Conservation (phyloP, 2,797 vertebrate genomes). For the Betta splendens region DNA sequence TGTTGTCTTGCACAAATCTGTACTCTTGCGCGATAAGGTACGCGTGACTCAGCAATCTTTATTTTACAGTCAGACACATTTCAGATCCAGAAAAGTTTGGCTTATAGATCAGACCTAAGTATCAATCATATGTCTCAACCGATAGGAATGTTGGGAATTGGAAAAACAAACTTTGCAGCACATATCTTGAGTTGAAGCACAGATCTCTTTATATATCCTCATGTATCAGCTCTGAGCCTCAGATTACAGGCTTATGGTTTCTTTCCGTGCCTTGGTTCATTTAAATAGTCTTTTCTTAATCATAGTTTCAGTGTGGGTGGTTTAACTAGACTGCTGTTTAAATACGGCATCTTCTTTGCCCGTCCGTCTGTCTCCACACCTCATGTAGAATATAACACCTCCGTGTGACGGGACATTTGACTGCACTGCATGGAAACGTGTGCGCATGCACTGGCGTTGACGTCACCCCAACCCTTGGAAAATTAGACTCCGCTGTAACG, state of each 20-base stretch:
- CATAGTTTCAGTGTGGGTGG: slow-evolving; percentile 45
- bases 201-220: slow-evolving; percentile 21
- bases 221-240: slow-evolving; percentile 17
- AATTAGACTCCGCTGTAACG: no score
- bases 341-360: slow-evolving; percentile 54
- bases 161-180: slow-evolving; percentile 41
- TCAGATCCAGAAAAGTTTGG: slow-evolving; percentile 14
- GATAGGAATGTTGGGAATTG: slow-evolving; percentile 62
- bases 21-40: slow-evolving; percentile 1
- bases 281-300: slow-evolving; percentile 4
- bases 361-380: slow-evolving; percentile 29
- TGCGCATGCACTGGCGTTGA: background rate
- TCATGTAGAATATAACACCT: slow-evolving; percentile 36
- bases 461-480: no score
- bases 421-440: slow-evolving; percentile 4
- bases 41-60: slow-evolving; percentile 51
- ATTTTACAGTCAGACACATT: slow-evolving; percentile 13
- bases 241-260: slow-evolving; percentile 23
- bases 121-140: slow-evolving; percentile 38
- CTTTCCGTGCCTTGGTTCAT: background rate
- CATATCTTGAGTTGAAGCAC: slow-evolving; percentile 17
- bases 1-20: slow-evolving; percentile 37
- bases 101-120: slow-evolving; percentile 13
- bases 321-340: slow-evolving; percentile 46
- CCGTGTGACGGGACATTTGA: slow-evolving; percentile 26